These are phyloP conservation scores for Diplodus sargus DNA, from an alignment of 2,797 vertebrate genomes.

Conservation along the genomic window DNA sequence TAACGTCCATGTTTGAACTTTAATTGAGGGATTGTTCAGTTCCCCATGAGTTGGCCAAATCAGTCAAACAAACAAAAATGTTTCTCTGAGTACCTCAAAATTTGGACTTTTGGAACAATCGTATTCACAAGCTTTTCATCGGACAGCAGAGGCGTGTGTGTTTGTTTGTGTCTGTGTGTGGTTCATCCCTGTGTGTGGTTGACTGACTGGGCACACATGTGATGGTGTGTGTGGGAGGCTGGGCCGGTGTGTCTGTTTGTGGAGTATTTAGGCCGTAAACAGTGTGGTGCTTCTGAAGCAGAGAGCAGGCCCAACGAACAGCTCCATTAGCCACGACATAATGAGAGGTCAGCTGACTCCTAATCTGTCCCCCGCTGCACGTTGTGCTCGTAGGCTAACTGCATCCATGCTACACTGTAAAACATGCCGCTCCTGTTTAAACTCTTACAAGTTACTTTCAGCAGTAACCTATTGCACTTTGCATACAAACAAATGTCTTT, in stretches of 20 bases:
- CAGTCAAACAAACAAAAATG: slow-evolving; percentile 52
- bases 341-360: slow-evolving; percentile 58
- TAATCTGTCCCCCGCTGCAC: slow-evolving; percentile 47
- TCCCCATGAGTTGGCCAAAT: slow-evolving; percentile 48
- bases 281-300: slow-evolving; percentile 61
- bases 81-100: slow-evolving; percentile 26
- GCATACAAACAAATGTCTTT: background rate
- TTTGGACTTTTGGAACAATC: slow-evolving; percentile 18
- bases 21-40: slow-evolving; percentile 41
- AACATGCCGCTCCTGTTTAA: slow-evolving; percentile 25
- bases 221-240: slow-evolving; percentile 22
- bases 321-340: slow-evolving; percentile 46
- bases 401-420: slow-evolving; percentile 33
- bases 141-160: slow-evolving; percentile 30
- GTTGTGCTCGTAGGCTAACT: background rate
- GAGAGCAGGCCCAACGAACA: slow-evolving; percentile 45
- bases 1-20: slow-evolving; percentile 25
- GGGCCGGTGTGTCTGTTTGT: slow-evolving; percentile 58
- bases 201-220: slow-evolving; percentile 16
- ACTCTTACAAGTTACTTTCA: background rate
- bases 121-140: slow-evolving; percentile 43
- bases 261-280: slow-evolving; percentile 67
- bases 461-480: background rate
- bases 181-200: slow-evolving; percentile 47
- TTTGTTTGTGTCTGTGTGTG: slow-evolving; percentile 38